Evolutionary conservation across 2,797 vertebrate genomes (phyloP).

Genomic region (Podarcis lilfordi): DNA sequence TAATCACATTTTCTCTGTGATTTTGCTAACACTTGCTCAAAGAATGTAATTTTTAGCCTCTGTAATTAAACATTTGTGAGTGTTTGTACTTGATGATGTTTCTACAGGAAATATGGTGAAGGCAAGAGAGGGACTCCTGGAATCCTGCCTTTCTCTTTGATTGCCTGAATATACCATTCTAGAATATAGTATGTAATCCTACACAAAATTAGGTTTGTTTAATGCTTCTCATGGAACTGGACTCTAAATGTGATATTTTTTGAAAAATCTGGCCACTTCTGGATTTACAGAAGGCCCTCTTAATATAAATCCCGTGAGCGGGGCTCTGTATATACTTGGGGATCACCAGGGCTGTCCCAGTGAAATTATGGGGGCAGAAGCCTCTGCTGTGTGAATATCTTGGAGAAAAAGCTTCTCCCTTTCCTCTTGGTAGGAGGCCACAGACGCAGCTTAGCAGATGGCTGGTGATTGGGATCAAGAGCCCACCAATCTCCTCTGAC

Average conservation of each 20-base stretch:
- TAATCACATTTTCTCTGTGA: conserved; percentile 53
- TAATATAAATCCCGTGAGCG: not conserved
- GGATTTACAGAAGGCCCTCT: not conserved
- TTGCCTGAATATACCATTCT: too few relatives aligned
- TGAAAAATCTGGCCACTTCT: not conserved
- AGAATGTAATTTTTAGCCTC: not conserved
- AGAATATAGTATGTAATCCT: not conserved
- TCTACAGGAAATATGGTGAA: not conserved
- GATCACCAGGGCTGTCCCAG: not conserved
- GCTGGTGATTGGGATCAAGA: not conserved
- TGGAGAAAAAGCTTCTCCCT: not conserved
- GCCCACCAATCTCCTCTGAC: not conserved
- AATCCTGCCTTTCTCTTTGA: too few relatives aligned
- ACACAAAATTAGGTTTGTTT: not conserved
- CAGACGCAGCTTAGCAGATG: not conserved
- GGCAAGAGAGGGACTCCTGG: not conserved
- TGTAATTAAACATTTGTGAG: not conserved
- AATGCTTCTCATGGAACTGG: not conserved
- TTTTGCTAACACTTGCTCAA: conserved; percentile 36
- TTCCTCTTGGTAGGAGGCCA: not conserved
- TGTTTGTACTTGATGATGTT: not conserved
- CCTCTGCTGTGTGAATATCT: not conserved
- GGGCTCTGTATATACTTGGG: not conserved
- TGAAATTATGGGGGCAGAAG: not conserved
- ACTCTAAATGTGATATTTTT: not conserved